Conservation (phyloP, 2,888 invertebrate genomes). For the Mechanitis mazaeus region DNA sequence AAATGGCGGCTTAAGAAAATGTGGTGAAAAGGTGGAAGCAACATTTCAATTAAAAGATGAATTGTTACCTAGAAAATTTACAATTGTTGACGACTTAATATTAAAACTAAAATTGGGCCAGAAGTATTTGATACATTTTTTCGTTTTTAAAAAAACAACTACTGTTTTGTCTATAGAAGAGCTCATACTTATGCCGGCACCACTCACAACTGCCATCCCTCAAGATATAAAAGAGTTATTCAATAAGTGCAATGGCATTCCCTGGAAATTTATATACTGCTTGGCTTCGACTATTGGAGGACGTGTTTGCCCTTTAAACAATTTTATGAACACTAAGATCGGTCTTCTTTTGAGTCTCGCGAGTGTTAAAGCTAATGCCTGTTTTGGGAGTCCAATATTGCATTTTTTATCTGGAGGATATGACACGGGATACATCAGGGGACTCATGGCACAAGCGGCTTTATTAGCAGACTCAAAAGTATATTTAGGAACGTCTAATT, state of each 20-base stretch:
- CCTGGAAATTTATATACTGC: constrained; percentile 67
- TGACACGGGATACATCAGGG: constrained; percentile 53
- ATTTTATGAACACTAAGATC: constrained; percentile 66
- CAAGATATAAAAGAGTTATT: constrained; percentile 50
- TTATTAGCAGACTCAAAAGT: constrained; percentile 49
- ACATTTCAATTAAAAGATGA: constrained; percentile 44
- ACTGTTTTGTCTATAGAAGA: constrained; percentile 55
- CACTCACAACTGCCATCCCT: constrained; percentile 43
- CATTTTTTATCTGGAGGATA: constrained; percentile 55
- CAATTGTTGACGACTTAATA: constrained; percentile 57
- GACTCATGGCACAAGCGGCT: constrained; percentile 54
- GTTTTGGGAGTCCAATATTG: constrained; percentile 47
- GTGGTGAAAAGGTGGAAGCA: constrained; percentile 57
- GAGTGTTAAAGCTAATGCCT: constrained; percentile 54
- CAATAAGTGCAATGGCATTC: constrained; percentile 44
- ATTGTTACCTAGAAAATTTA: constrained; percentile 41
- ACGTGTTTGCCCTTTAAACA: constrained; percentile 54
- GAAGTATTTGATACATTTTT: constrained; percentile 43
- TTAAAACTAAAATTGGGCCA: constrained; percentile 46
- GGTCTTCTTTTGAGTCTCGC: constrained; percentile 57
- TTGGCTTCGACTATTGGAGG: constrained; percentile 60
- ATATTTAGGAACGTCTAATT: constrained; percentile 45
- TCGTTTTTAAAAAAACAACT: constrained; percentile 46
- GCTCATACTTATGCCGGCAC: constrained; percentile 37
- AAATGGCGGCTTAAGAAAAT: constrained; percentile 59